Conservation (phyloP, 2,113 vertebrate genomes). For the Myocastor coypus region DNA sequence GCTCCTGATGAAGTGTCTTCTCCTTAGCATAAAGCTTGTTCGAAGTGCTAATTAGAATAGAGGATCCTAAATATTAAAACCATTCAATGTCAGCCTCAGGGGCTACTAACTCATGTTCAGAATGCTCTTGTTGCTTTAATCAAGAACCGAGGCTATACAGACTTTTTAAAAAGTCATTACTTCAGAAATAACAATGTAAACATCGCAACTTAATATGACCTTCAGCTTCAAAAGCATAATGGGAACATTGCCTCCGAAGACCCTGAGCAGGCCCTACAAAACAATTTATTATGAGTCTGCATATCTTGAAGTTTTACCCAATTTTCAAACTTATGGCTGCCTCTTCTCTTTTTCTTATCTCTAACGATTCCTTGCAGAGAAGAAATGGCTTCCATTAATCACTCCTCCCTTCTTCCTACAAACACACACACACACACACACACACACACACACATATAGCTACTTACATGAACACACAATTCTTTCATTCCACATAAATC, state of each 20-base stretch:
- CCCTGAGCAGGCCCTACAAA: not conserved
- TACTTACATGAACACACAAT: not conserved
- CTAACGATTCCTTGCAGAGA: constrained; percentile 15
- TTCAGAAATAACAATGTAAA: constrained; percentile 46
- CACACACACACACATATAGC: rapidly evolving
- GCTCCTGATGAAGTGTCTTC: not conserved
- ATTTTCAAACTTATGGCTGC: constrained; percentile 48
- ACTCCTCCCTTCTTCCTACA: not conserved
- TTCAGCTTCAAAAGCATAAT: constrained; percentile 40
- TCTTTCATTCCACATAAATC: not conserved
- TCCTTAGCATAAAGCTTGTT: constrained; percentile 61
- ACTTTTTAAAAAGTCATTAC: not conserved
- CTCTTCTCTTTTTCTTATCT: constrained; percentile 22
- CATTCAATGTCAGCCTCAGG: constrained; percentile 55
- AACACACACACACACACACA: not conserved
- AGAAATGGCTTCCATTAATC: not conserved
- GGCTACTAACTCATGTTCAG: constrained; percentile 58
- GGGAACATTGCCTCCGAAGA: constrained; percentile 28
- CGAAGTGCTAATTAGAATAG: constrained; percentile 59
- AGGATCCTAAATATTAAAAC: constrained; percentile 45
- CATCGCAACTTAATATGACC: not conserved
- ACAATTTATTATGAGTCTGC: constrained; percentile 6
- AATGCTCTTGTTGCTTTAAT: constrained; percentile 65
- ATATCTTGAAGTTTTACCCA: constrained; percentile 56
- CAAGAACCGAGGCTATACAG: constrained; percentile 54